Conservation (phyloP, 2,113 vertebrate genomes). For the Dasyprocta punctata region DNA sequence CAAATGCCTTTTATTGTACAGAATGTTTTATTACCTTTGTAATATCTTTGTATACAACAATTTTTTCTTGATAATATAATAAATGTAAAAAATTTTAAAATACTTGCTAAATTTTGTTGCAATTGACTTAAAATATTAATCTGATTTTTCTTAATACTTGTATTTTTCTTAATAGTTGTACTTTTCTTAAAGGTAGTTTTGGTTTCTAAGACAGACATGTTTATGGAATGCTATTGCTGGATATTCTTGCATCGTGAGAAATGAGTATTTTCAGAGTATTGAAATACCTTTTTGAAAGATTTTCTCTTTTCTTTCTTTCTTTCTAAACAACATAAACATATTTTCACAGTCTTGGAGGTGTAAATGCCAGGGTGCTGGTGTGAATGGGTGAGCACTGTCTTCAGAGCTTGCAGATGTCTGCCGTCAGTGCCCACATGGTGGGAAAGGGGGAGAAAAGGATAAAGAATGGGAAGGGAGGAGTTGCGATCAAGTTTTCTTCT, state of each 20-base stretch:
- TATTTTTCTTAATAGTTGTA: not conserved
- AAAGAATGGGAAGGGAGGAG: accelerated
- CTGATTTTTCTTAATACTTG: constrained; percentile 19
- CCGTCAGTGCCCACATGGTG: not conserved
- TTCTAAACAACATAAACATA: not conserved
- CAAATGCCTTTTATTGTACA: constrained; percentile 64
- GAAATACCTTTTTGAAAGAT: constrained; percentile 3
- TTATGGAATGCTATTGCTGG: constrained; percentile 21
- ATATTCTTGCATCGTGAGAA: constrained; percentile 57
- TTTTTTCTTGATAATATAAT: constrained; percentile 71
- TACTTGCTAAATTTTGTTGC: constrained; percentile 21
- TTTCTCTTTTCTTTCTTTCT: not conserved
- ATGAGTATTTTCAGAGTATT: constrained; percentile 22
- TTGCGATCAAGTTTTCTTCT: not conserved
- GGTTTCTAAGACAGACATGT: constrained; percentile 50
- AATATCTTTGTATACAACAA: constrained; percentile 73
- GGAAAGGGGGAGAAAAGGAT: not conserved
- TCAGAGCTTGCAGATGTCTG: not conserved
- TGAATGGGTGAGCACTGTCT: not conserved
- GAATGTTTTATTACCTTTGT: constrained; percentile 70
- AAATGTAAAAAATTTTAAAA: constrained; percentile 69
- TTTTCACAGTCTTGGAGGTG: not conserved
- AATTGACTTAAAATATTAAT: constrained; percentile 29
- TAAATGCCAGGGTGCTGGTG: not conserved
- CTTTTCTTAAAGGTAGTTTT: constrained; percentile 33